Conservation (phyloP, 1,140 invertebrate genomes). For the Batillaria attramentaria region DNA sequence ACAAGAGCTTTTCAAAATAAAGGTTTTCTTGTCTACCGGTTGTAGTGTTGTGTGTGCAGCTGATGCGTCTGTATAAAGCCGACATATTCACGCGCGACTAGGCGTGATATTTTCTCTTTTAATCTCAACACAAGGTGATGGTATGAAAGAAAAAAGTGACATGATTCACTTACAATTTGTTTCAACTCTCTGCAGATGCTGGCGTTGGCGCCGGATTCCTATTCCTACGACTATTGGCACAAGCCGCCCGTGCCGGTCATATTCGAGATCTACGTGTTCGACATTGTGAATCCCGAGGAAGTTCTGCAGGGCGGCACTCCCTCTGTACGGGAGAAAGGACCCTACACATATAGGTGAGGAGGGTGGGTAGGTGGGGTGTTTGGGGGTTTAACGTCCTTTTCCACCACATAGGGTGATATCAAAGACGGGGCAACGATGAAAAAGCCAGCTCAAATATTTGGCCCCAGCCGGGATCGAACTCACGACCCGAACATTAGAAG, state of each 20-base stretch:
- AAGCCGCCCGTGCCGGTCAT: conserved; percentile 72
- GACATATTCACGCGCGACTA: not conserved
- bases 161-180: not conserved
- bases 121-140: not conserved
- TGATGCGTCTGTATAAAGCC: not conserved
- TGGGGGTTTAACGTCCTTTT: too few relatives aligned
- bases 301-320: conserved; percentile 87
- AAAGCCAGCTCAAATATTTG: too few relatives aligned
- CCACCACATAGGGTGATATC: too few relatives aligned
- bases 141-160: not conserved
- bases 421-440: too few relatives aligned
- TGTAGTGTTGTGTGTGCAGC: not conserved
- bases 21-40: too few relatives aligned
- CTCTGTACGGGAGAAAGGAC: conserved; percentile 85
- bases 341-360: conserved; percentile 78
- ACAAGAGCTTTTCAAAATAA: too few relatives aligned
- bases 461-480: too few relatives aligned
- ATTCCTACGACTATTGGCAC: conserved; percentile 68
- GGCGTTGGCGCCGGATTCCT: conserved; percentile 58
- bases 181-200: conserved; percentile 49
- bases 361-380: too few relatives aligned
- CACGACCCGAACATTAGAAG: too few relatives aligned
- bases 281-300: conserved; percentile 92
- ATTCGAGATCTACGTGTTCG: conserved; percentile 80
- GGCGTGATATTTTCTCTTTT: not conserved